Percentiles rank a stretch among this genome's conserved stretches.
Evolutionary conservation across 1,140 invertebrate species (phyloP).

Genomic region (Saccostrea glomerata): DNA sequence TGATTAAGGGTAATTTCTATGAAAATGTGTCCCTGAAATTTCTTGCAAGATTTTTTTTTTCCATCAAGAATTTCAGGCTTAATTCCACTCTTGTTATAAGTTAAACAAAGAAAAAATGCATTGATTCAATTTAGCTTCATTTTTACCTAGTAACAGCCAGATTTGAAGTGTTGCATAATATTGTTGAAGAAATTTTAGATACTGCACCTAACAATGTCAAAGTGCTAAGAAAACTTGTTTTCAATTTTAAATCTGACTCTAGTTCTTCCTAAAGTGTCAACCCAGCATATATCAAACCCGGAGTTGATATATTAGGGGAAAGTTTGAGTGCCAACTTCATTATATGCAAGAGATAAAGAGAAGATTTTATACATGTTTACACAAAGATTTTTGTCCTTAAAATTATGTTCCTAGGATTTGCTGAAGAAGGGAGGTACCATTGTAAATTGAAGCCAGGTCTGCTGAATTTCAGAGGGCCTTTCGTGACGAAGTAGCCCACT

Average conservation of each 20-base stretch:
- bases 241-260: neutral
- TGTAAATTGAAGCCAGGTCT: constrained; percentile 1
- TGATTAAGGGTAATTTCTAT: too few species aligned
- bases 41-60: neutral
- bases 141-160: neutral
- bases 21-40: neutral
- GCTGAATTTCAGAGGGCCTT: neutral
- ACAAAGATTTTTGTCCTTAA: constrained; percentile 9
- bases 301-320: constrained; percentile 4
- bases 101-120: neutral
- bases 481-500: neutral
- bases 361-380: constrained; percentile 20
- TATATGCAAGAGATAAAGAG: constrained; percentile 13
- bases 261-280: neutral
- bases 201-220: neutral
- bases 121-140: too few species aligned
- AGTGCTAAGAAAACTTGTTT: neutral
- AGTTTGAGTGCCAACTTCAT: neutral
- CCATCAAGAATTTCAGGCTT: too few species aligned
- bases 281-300: neutral
- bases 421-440: constrained; percentile 19
- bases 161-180: constrained; percentile 6
- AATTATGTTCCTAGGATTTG: constrained; percentile 11
- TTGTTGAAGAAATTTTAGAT: neutral
- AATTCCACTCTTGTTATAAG: neutral